A percentile compares a stretch with the other conserved stretches of the same genome.
Evolutionary conservation across 2,113 vertebrate genomes (phyloP).

Genomic region (Lasiurus borealis): DNA sequence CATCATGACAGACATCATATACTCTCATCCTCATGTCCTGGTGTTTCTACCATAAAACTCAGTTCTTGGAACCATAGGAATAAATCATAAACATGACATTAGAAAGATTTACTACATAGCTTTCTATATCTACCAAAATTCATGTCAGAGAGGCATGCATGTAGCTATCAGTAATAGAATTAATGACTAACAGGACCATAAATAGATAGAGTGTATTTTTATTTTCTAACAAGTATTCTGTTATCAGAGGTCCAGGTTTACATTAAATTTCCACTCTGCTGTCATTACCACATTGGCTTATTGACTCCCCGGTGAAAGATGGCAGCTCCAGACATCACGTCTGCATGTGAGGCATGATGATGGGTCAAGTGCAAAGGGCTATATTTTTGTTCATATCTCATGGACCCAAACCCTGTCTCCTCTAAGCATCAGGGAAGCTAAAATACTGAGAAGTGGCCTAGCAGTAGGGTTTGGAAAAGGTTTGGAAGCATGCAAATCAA

Average conservation of each 20-base stretch:
- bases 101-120: background rate
- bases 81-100: background rate
- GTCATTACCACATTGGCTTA: background rate
- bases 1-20: background rate
- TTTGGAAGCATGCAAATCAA: background rate
- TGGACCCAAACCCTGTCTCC: background rate
- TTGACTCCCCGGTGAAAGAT: background rate
- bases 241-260: background rate
- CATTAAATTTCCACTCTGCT: background rate
- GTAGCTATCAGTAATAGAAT: background rate
- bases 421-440: background rate
- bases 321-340: background rate
- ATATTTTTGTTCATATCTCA: background rate
- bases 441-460: background rate
- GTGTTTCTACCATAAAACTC: background rate
- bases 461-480: background rate
- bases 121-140: background rate
- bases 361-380: background rate
- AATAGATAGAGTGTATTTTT: background rate
- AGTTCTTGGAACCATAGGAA: background rate
- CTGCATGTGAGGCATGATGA: too few species aligned
- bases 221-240: background rate
- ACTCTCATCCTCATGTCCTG: rapidly evolving
- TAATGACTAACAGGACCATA: background rate
- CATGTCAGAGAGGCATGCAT: background rate